Evolutionary conservation across 1,140 invertebrate species (phyloP), one percentile per base, ranked within the genome.

Genomic region (Halesus radiatus): DNA sequence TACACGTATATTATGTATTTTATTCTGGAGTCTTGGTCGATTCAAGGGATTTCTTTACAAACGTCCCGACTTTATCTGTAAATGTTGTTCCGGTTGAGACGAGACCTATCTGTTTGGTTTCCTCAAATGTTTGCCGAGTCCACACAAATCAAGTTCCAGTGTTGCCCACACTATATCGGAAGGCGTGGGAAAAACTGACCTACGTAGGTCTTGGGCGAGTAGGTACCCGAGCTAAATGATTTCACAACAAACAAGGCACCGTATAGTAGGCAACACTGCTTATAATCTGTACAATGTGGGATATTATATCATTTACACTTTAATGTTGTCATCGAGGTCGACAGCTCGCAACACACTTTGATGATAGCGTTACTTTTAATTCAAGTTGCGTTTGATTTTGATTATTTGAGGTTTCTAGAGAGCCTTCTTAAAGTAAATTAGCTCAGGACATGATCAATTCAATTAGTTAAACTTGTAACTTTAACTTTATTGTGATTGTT

Each of bases 131-230:
- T 70, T 70, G 37, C 18, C 16, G 66, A 50, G 32, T n/a, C 32
- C 18, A 70, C 66, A 50, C 22, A 23, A 50, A 70, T 70, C 66
- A 23, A 70, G 66, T 70, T 23, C 37, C n/a, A 18, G 64, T 16
- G 64, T 64, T 32, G 66, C 66, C 66, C 66, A 70, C 66, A 20
- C 32, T n/a, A n/a, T 13, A 6, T 37, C 37, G 32, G 37, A 50
- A 50, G 37, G 66, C 66, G 66, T 70, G 66, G 66, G 66, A 70
- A 70, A 68, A 50, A 70, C 66, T 70, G 66, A 70, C 66, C 66
- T 45, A 45, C 37, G 66, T 20, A 29, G 32, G 62, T 66, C 62
- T 26, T 66, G 16, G 62, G 16, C 22, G 56, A 64, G 20, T 8
- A 64, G 54, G 5, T 18, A n/a, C 54, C 18, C 7, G 16, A 26